Evolutionary conservation across 1,140 invertebrate species (phyloP), one percentile per base, ranked within the genome.

Genomic region (Drosophila obscura): DNA sequence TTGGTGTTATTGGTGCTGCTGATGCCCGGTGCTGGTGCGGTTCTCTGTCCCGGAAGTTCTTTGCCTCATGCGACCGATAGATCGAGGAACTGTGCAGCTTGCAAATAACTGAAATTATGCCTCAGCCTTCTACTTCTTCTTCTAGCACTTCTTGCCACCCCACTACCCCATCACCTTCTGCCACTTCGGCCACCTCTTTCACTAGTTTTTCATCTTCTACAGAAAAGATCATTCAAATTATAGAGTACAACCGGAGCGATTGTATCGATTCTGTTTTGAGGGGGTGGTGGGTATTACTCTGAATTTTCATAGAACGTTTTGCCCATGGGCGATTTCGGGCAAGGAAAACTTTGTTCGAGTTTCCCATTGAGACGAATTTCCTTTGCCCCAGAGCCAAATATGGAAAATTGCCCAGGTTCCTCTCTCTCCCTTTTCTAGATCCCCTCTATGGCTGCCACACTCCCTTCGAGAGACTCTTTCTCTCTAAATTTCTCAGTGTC

Each of bases 21-120:
- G 57, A 64, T 75, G 50, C 59, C 44, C 44, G 15, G 41, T 46
- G n/a, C 41, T 45, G 15, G 41, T 76, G 50, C 59, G 68, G 58
- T 71, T 84, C 62, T 83, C 48, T 67, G 67, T 83, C 80, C 80
- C 80, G 80, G 80, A 84, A 84, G 80, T 84, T 84, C 80, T 82
- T 80, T 84, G 83, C 83, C 83, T 39, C 83, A 87, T 77, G 83
- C 83, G 72, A 83, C 85, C 46, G 41, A 57, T 26, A 52, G 69
- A 63, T 66, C 64, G 66, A 77, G 59, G 78, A 81, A 82, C 78
- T 76, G 19, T 69, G 66, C 71, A 66, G 76, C 81, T 80, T 65
- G 80, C 80, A 84, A 84, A 84, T 84, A 84, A 85, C 80, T 84
- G 73, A 84, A 84, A 84, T 84, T 84, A 84, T 80, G 60, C 45